phyloP scores from a whole-genome alignment of 2,113 vertebrate species.

The Esox niger region DNA sequence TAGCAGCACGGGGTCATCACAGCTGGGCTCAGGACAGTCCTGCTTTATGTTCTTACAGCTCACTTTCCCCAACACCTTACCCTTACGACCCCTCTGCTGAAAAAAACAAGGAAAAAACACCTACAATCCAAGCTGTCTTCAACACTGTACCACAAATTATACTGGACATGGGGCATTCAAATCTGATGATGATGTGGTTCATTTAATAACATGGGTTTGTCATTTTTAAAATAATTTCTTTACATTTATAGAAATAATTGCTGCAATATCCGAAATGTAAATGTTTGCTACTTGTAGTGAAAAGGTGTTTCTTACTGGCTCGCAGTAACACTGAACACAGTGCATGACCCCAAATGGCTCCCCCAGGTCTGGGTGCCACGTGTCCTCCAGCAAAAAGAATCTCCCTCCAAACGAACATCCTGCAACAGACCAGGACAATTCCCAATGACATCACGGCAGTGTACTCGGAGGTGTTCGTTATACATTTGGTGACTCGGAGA shows the following conservation, averaged over 20 bases:
- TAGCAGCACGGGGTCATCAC: conserved; percentile 77
- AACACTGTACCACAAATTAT: background rate
- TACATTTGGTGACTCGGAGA: too few species aligned
- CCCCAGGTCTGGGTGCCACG: conserved; percentile 94
- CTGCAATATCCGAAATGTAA: background rate
- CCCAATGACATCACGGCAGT: too few species aligned
- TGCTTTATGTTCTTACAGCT: conserved; percentile 92
- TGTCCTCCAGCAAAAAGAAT: conserved; percentile 86
- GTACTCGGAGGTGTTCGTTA: too few species aligned
- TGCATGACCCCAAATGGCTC: conserved; percentile 95
- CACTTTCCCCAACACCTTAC: conserved; percentile 72
- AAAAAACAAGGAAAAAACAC: background rate
- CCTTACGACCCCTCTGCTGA: conserved; percentile 76
- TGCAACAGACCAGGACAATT: conserved; percentile 48
- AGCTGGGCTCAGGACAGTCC: conserved; percentile 81
- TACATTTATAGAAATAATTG: background rate
- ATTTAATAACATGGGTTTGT: background rate
- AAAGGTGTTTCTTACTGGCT: conserved; percentile 76
- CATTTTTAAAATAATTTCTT: background rate
- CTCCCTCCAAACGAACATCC: conserved; percentile 89
- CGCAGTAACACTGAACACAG: conserved; percentile 90
- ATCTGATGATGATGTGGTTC: background rate
- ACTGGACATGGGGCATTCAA: background rate
- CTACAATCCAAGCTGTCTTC: background rate
- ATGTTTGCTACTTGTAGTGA: background rate